Conservation (phyloP, 2,797 vertebrate genomes). For the Acanthornis magna region DNA sequence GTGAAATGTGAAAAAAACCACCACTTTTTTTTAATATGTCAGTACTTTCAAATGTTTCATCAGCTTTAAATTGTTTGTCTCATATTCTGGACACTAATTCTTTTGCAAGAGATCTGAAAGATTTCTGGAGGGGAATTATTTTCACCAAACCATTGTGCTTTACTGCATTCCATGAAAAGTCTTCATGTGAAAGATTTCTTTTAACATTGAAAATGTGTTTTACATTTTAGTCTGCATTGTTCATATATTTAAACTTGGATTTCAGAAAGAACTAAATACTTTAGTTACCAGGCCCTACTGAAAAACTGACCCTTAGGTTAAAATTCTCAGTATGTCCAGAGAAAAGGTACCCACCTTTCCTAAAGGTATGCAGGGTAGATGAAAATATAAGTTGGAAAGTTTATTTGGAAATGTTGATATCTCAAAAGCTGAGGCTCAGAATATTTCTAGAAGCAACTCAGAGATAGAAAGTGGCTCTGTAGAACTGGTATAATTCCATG, state of each 20-base stretch:
- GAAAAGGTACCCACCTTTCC: neutral
- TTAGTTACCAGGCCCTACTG: neutral
- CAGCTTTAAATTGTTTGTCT: neutral
- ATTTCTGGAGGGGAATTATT: neutral
- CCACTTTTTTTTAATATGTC: rapidly evolving
- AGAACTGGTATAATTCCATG: neutral
- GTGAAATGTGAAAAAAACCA: neutral
- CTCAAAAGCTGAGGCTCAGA: neutral
- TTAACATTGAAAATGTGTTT: neutral
- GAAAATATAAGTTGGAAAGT: neutral
- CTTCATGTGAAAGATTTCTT: neutral
- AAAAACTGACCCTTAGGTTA: neutral
- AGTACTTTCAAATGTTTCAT: neutral
- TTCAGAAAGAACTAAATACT: neutral
- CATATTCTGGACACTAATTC: neutral
- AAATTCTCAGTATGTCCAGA: neutral
- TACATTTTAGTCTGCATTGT: neutral
- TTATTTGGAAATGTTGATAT: neutral
- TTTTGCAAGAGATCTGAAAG: neutral
- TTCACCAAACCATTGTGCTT: neutral
- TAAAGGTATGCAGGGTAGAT: neutral
- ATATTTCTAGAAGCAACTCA: neutral
- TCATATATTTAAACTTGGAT: neutral
- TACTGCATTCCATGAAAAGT: neutral
- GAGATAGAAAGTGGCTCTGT: neutral